Conservation (phyloP, 2,797 vertebrate species). For the Mastacembelus armatus region DNA sequence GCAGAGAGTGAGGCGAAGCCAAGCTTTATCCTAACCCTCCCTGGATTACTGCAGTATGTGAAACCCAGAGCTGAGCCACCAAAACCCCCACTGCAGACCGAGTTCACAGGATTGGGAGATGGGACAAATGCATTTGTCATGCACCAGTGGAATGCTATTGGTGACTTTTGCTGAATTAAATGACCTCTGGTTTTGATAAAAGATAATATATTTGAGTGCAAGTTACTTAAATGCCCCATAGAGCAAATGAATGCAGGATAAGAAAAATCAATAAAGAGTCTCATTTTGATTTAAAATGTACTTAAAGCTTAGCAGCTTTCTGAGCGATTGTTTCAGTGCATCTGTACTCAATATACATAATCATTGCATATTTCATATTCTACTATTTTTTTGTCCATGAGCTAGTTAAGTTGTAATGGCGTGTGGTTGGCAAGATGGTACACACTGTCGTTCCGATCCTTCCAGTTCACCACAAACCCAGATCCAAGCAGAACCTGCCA, state of each 20-base stretch:
- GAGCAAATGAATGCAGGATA: conserved; percentile 17
- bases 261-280: conserved; percentile 34
- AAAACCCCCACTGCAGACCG: conserved; percentile 45
- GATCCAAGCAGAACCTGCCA: conserved; percentile 31
- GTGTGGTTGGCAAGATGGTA: conserved; percentile 31
- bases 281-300: conserved; percentile 36
- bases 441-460: conserved; percentile 6
- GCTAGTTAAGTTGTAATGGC: conserved; percentile 6
- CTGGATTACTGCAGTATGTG: conserved; percentile 72
- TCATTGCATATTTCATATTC: conserved; percentile 12
- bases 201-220: conserved; percentile 24
- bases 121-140: conserved; percentile 34
- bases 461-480: conserved; percentile 6
- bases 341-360: background rate
- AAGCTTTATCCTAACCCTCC: conserved; percentile 69
- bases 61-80: conserved; percentile 55
- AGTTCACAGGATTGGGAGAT: conserved; percentile 29
- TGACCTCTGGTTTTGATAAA: conserved; percentile 23
- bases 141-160: conserved; percentile 16
- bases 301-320: conserved; percentile 1
- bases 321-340: conserved; percentile 42
- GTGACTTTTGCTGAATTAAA: conserved; percentile 33
- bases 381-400: too few species aligned
- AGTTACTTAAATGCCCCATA: conserved; percentile 20
- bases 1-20: conserved; percentile 66